Percentiles rank a stretch among this genome's conserved stretches.
These are phyloP conservation scores for Drosophila repleta DNA, from an alignment of 1,140 invertebrate species.

Conservation along the genomic window DNA sequence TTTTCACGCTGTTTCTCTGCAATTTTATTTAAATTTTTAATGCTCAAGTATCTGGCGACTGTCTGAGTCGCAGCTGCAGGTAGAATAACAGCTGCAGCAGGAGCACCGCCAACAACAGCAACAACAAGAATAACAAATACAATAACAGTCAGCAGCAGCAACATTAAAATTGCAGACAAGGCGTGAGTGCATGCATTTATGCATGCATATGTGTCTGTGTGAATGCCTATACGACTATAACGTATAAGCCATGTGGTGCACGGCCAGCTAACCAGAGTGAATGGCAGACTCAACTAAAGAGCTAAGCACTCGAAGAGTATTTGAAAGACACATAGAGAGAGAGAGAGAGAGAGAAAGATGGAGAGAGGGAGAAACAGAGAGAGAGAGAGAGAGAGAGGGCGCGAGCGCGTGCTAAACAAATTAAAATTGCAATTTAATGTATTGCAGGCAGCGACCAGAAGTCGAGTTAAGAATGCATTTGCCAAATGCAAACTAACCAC, in stretches of 20 bases:
- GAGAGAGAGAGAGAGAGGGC: conserved; percentile 14
- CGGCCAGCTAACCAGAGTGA: conserved; percentile 19
- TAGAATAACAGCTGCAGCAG: conserved; percentile 43
- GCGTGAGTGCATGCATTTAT: conserved; percentile 51
- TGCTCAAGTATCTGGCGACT: conserved; percentile 68
- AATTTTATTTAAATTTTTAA: conserved; percentile 78
- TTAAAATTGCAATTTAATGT: conserved; percentile 81
- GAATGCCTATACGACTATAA: conserved; percentile 49
- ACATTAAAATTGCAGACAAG: conserved; percentile 75
- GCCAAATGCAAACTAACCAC: conserved; percentile 62
- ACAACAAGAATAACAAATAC: conserved; percentile 5
- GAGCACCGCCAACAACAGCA: conserved; percentile 25
- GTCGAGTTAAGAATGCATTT: conserved; percentile 71
- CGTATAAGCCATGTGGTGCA: conserved; percentile 73
- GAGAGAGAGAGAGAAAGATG: background rate
- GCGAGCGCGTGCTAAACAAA: conserved; percentile 66
- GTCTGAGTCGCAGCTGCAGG: conserved; percentile 69
- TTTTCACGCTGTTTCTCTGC: conserved; percentile 44
- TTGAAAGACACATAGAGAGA: background rate
- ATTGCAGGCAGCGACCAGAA: conserved; percentile 50
- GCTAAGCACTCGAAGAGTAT: conserved; percentile 4
- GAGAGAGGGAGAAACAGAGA: conserved; percentile 1
- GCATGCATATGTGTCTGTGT: conserved; percentile 8
- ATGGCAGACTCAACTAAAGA: background rate
- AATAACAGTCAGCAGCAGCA: conserved; percentile 26